Base-by-base conservation (phyloP, 1,140 invertebrate species). In the Caenorhabditis elegans region DNA sequence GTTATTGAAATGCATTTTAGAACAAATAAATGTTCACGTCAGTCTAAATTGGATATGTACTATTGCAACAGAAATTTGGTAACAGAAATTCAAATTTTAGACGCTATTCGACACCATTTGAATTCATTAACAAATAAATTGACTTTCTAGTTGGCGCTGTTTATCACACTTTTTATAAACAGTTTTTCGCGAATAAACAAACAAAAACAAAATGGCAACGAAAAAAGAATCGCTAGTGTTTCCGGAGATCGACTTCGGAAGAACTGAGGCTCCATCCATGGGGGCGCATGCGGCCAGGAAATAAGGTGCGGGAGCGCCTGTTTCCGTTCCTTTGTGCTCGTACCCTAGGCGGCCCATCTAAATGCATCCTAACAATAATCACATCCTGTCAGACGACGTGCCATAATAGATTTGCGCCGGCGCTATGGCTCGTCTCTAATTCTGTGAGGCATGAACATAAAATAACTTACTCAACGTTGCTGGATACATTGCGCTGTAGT, bases 301-400 rank as follows among this genome's bases (percentile, higher is more conserved):
- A 70, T 70, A 70, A 70, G 60, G 60, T 70, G 60, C 60, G 60
- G 60, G 39, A 70, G 60, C 60, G 60, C 60, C 60, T 70, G 60
- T 70, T 70, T 70, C 60, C 60, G 60, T 70, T 70, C 60, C 60
- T 70, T 70, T 70, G 60, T 70, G 60, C 60, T 70, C 60, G 60
- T 70, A 70, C 60, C 60, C 60, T 43, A 36, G 34, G 34, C 17
- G 34, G 60, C 60, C 60, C n/a, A 15, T 17, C 6, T 17, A 70
- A 70, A 70, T 70, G 60, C 60, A 70, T 70, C 60, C 60, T 70
- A 70, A 70, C 60, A 70, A 70, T 70, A 70, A 70, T 70, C 60
- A 70, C 60, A 70, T 70, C 60, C 60, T 70, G 60, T 70, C 60
- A 70, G 60, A 39, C 34, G 31, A 17, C n/a, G 60, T 70, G 31